These are phyloP conservation scores for Brachypodius melanocephalos DNA, from an alignment of 2,113 vertebrate genomes.

Conservation along the genomic window DNA sequence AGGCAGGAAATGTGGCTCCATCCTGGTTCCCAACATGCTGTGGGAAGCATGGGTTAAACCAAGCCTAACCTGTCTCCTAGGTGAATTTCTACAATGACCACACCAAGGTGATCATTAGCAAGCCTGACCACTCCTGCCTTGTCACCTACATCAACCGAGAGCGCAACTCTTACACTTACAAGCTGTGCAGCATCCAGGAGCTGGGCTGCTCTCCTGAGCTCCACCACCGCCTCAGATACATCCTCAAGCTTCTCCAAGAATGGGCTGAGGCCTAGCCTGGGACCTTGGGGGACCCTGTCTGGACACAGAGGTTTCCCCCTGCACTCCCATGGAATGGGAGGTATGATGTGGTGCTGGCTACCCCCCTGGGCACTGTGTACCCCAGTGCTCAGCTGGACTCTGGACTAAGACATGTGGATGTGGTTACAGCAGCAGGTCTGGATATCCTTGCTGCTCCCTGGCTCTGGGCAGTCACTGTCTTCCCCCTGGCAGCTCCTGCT, in stretches of 20 bases:
- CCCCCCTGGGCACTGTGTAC: neutral
- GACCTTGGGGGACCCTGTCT: neutral
- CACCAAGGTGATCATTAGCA: slow-evolving; percentile 94
- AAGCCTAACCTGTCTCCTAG: slow-evolving; percentile 65
- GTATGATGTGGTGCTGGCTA: slow-evolving; percentile 39
- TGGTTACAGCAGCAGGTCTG: neutral
- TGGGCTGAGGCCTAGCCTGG: slow-evolving; percentile 74
- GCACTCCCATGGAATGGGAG: slow-evolving; percentile 20
- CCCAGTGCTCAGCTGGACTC: neutral
- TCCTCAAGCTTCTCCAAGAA: slow-evolving; percentile 89
- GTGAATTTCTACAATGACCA: slow-evolving; percentile 98
- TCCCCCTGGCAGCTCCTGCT: neutral
- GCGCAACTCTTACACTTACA: slow-evolving; percentile 88
- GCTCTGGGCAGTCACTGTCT: neutral
- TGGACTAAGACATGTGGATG: slow-evolving; percentile 14
- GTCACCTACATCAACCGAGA: slow-evolving; percentile 94
- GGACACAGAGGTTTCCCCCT: neutral
- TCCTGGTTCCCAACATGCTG: neutral
- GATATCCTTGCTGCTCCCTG: neutral
- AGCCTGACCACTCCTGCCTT: slow-evolving; percentile 85
- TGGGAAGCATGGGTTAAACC: neutral
- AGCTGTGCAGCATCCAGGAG: slow-evolving; percentile 83
- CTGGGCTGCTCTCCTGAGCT: slow-evolving; percentile 89
- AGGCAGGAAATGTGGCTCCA: slow-evolving; percentile 7
- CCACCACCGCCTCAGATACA: slow-evolving; percentile 83